Evolutionary conservation across 1,140 invertebrate genomes (phyloP).

Genomic region (Phenacoccus solenopsis): DNA sequence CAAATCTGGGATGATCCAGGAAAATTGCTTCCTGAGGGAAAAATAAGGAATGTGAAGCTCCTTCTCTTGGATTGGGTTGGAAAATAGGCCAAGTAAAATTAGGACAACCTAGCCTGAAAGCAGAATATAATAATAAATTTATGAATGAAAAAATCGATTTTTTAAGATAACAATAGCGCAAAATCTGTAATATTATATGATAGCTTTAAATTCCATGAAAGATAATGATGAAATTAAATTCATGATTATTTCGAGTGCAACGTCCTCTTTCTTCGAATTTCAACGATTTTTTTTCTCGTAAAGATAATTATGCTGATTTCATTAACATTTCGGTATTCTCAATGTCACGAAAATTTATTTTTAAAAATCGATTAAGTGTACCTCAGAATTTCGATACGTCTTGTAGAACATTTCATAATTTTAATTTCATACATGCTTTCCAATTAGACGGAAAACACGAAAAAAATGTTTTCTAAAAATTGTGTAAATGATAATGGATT

Average conservation of each 20-base stretch:
- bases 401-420: background rate
- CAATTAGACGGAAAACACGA: background rate
- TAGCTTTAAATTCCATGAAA: too few species aligned
- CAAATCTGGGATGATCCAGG: slow-evolving; percentile 88
- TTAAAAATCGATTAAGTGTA: background rate
- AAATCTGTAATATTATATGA: too few species aligned
- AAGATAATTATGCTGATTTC: background rate
- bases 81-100: slow-evolving; percentile 75
- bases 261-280: too few species aligned
- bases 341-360: background rate
- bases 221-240: too few species aligned
- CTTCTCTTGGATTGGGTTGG: slow-evolving; percentile 52
- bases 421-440: too few species aligned
- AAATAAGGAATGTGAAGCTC: slow-evolving; percentile 76
- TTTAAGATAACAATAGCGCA: background rate
- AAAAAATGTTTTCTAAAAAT: too few species aligned
- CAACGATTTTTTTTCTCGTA: too few species aligned
- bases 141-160: background rate
- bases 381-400: background rate
- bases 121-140: background rate
- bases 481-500: too few species aligned
- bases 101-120: slow-evolving; percentile 65
- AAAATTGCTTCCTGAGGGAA: slow-evolving; percentile 93
- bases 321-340: background rate
- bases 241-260: too few species aligned